phyloP scores from a whole-genome alignment of 2,888 invertebrate genomes.

The Aquatica leii region DNA sequence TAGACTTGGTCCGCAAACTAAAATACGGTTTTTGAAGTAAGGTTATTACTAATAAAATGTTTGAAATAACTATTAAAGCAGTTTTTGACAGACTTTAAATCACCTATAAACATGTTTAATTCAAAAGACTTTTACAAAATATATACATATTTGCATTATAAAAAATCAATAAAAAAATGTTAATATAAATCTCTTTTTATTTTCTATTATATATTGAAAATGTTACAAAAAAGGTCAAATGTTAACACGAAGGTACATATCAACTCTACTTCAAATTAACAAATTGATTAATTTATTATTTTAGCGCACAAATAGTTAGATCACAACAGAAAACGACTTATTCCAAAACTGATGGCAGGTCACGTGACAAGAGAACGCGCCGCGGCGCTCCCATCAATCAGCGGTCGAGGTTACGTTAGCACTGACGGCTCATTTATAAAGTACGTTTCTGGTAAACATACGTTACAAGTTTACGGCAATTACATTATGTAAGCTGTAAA shows the following conservation, averaged over 20 bases:
- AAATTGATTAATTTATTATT: constrained; percentile 38
- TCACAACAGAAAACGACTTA: constrained; percentile 39
- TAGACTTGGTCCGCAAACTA: too few species aligned
- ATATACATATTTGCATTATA: too few species aligned
- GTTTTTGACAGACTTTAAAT: too few species aligned
- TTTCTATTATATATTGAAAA: background rate
- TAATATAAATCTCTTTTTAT: too few species aligned
- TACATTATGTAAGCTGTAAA: background rate
- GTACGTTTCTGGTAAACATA: constrained; percentile 30
- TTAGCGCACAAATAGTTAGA: constrained; percentile 32
- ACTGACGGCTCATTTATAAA: constrained; percentile 42
- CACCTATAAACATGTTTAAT: too few species aligned
- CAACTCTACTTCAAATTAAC: constrained; percentile 35
- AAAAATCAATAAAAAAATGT: too few species aligned
- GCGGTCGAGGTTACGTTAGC: constrained; percentile 39
- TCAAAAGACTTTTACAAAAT: too few species aligned
- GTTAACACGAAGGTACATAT: constrained; percentile 28
- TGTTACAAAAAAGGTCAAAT: constrained; percentile 23
- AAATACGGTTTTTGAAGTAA: too few species aligned
- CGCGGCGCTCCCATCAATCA: constrained; percentile 42
- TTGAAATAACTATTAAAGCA: too few species aligned
- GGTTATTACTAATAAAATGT: too few species aligned
- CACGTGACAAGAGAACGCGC: constrained; percentile 36
- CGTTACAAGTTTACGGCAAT: constrained; percentile 15
- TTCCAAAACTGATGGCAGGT: constrained; percentile 36